phyloP scores from a whole-genome alignment of 2,113 vertebrate genomes.

The Malaclemys terrapin region DNA sequence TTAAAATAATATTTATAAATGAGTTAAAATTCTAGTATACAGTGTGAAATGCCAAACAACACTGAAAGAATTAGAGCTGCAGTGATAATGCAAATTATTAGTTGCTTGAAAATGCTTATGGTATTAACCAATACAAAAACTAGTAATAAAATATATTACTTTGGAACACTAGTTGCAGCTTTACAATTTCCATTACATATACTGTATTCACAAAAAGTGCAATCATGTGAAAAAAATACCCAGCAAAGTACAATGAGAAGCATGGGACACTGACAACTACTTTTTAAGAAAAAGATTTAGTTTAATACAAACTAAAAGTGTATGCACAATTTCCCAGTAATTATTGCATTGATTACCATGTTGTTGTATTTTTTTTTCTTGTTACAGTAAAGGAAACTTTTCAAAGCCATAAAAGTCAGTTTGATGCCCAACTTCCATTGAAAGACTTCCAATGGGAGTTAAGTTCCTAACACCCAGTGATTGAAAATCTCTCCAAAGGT shows the following conservation, averaged over 20 bases:
- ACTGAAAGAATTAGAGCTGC: background rate
- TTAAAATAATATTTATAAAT: background rate
- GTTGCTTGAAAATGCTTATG: background rate
- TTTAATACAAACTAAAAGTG: background rate
- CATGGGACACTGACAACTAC: background rate
- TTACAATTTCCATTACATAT: background rate
- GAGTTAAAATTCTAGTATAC: background rate
- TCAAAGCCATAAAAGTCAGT: background rate
- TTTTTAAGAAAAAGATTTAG: background rate
- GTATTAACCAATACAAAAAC: background rate
- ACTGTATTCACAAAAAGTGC: background rate
- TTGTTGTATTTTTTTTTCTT: background rate
- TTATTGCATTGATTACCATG: background rate
- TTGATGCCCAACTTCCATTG: too few relatives aligned
- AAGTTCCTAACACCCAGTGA: too few relatives aligned
- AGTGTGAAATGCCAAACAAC: background rate
- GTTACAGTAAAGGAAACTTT: background rate
- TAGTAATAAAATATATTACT: background rate
- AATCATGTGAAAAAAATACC: background rate
- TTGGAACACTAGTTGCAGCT: background rate
- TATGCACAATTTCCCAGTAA: background rate
- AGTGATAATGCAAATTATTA: background rate
- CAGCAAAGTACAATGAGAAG: background rate
- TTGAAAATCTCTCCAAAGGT: background rate
- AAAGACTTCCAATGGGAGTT: too few relatives aligned